Percentiles rank a stretch among this genome's conserved stretches.
Evolutionary conservation across 30 jellyfish, hydroid and myxozoan genomes (phyloP).

Genomic region (Hydractinia symbiolongicarpus): DNA sequence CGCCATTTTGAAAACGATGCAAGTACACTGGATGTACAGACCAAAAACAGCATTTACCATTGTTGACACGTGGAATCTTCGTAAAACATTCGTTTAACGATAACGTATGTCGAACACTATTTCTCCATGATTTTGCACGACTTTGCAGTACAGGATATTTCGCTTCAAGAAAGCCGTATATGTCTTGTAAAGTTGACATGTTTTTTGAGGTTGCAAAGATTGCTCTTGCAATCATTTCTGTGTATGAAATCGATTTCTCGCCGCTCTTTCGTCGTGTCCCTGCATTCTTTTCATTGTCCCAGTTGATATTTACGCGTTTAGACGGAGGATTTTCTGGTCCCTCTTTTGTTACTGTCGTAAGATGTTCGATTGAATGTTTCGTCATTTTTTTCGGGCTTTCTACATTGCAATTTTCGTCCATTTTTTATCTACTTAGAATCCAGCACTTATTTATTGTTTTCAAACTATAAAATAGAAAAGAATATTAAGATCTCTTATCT

Average conservation of each 20-base stretch:
- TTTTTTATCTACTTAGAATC: no score
- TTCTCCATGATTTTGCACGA: slow-evolving; percentile 76
- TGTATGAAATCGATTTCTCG: slow-evolving; percentile 53
- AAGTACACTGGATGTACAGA: slow-evolving; percentile 52
- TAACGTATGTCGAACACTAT: slow-evolving; percentile 85
- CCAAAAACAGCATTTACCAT: slow-evolving; percentile 74
- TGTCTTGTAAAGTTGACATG: slow-evolving; percentile 46
- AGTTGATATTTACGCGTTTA: no score
- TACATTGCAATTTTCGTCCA: no score
- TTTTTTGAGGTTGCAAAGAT: slow-evolving; percentile 33
- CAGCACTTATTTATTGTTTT: no score
- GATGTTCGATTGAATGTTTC: no score
- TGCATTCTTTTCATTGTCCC: no score
- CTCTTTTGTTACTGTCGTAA: no score
- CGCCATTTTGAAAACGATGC: slow-evolving; percentile 49
- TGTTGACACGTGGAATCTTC: slow-evolving; percentile 56
- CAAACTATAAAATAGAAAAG: no score
- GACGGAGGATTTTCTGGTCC: no score
- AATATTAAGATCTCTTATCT: no score
- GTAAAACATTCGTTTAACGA: slow-evolving; percentile 80
- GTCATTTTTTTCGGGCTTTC: no score
- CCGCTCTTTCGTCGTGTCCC: no score
- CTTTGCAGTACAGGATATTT: slow-evolving; percentile 43
- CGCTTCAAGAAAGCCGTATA: slow-evolving; percentile 33
- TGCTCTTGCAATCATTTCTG: slow-evolving; percentile 84